Conservation (phyloP, 1,140 invertebrate species). For the Drosophila chauvacae region DNA sequence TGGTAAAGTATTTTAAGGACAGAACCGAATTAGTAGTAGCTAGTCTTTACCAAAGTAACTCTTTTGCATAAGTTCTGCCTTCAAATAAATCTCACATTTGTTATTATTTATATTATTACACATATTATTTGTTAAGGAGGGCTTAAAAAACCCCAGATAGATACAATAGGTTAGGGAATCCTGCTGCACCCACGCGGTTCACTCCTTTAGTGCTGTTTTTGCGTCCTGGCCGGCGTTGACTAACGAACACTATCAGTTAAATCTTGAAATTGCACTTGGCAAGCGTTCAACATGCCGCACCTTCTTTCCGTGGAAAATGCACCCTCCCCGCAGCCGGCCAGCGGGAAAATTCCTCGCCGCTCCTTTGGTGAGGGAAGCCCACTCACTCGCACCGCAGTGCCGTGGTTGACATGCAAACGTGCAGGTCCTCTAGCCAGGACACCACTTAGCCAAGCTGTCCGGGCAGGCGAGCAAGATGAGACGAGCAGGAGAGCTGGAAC, state of each 20-base stretch:
- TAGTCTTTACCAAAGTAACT: not conserved
- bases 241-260: constrained; percentile 72
- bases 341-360: constrained; percentile 1
- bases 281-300: constrained; percentile 58
- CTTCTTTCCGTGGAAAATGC: constrained; percentile 9
- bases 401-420: constrained; percentile 61
- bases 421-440: constrained; percentile 41
- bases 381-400: constrained; percentile 22
- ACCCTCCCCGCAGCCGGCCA: not conserved
- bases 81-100: not conserved
- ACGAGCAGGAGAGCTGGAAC: not conserved
- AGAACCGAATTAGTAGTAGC: not conserved
- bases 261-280: constrained; percentile 75
- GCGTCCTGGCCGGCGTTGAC: constrained; percentile 55
- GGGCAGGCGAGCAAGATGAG: constrained; percentile 9
- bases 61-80: not conserved
- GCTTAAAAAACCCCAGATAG: too few relatives aligned
- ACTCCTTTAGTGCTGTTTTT: constrained; percentile 1
- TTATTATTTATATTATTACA: not conserved
- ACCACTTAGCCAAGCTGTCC: constrained; percentile 56
- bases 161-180: not conserved
- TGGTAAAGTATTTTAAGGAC: not conserved
- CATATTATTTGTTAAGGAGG: too few relatives aligned
- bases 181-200: not conserved
- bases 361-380: not conserved